Base-by-base conservation (phyloP, 2,888 invertebrate species). In the Pyralis farinalis region DNA sequence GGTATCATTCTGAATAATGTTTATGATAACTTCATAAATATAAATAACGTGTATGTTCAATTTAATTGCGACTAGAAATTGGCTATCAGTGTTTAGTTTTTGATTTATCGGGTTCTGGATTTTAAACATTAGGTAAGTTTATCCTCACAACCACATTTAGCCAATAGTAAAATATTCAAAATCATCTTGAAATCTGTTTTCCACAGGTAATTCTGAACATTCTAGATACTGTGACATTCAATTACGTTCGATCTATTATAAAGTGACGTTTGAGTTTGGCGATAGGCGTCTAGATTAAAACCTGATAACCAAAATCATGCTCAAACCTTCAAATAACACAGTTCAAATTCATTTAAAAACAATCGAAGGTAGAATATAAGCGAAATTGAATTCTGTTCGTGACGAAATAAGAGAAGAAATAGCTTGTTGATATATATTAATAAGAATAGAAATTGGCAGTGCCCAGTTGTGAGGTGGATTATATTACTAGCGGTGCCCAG, bases 391-490 rank as follows among this genome's bases (percentile, higher is more conserved):
- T 3, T 33, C 12, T 20, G 8, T 25, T 10, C 2, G 1, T 32
- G 20, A 28, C 1, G 20, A 10, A 7, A 27, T 33, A 39, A 39
- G 27, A 27, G 10, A 5, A 6, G 20, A 20, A 33, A 7, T 40
- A 27, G 33, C 1, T 12, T 9, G 21, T 11, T 6, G 4, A 20
- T 1, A n/a, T 31, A 5, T 43, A 49, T 42, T 47, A 39, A 32
- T 49, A 58, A 56, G 53, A 60, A 58, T 60, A 60, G 60, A 55
- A 16, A 29, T 58, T 58, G 60, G 60, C 60, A 58, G 47, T 40
- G 22, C 37, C 37, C 31, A 47, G 46, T 51, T 37, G 48, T 46
- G 54, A 54, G 47, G 53, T 43, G 47, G 51, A 49, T 51, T 50
- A 40, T 48, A 49, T 53, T 50, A 47, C 46, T 51, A 46, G 46